Evolutionary conservation across 2,113 vertebrate genomes (phyloP).

Genomic region (Embiotoca jacksoni): DNA sequence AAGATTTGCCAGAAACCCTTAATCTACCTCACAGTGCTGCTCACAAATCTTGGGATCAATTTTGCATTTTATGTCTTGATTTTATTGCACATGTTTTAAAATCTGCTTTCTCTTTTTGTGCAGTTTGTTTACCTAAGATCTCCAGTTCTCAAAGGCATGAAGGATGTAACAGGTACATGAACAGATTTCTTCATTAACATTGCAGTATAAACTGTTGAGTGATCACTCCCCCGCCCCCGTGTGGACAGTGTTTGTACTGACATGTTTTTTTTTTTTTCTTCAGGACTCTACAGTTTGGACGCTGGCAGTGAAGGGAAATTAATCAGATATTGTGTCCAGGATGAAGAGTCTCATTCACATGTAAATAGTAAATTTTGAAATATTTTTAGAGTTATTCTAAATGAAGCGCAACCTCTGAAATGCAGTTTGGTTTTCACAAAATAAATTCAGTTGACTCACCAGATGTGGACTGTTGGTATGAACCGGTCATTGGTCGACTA

Average conservation of each 20-base stretch:
- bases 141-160: slow-evolving; percentile 48
- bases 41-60: not conserved
- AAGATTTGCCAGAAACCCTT: too few species aligned
- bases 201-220: not conserved
- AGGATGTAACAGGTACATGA: slow-evolving; percentile 54
- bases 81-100: not conserved
- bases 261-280: not conserved
- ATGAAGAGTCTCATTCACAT: slow-evolving; percentile 42
- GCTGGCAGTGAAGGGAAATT: slow-evolving; percentile 32
- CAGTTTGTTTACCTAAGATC: slow-evolving; percentile 85
- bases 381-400: slow-evolving; percentile 63
- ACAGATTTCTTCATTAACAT: slow-evolving; percentile 3
- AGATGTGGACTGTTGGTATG: too few species aligned
- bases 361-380: slow-evolving; percentile 71
- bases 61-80: not conserved
- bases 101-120: slow-evolving; percentile 26
- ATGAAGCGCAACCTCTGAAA: slow-evolving; percentile 43
- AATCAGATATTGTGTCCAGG: slow-evolving; percentile 48
- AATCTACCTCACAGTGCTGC: too few species aligned
- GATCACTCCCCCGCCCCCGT: too few species aligned
- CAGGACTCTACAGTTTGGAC: slow-evolving; percentile 64
- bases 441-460: too few species aligned
- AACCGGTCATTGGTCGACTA: too few species aligned
- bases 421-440: not conserved
- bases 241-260: not conserved